A percentile compares a stretch with the other conserved stretches of the same genome.
These are phyloP conservation scores for Anorthoa munda DNA, from an alignment of 2,888 invertebrate species.

Conservation along the genomic window DNA sequence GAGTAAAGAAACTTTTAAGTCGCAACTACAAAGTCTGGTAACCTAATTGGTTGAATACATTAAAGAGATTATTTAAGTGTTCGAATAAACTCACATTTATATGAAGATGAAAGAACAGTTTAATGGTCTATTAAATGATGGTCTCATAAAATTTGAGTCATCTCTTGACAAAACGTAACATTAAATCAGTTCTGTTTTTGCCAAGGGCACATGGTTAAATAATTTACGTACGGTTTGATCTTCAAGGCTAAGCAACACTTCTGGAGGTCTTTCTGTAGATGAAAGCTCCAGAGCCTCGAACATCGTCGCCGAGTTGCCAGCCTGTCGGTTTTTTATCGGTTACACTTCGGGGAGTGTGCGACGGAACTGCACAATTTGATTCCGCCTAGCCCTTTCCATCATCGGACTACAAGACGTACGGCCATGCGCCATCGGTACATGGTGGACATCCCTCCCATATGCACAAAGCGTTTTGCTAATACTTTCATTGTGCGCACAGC, in stretches of 20 bases:
- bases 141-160: conserved; percentile 23
- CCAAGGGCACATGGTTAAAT: background rate
- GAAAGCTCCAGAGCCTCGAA: too few relatives aligned
- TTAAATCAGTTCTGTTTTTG: background rate
- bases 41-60: conserved; percentile 32
- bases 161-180: background rate
- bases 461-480: too few relatives aligned
- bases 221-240: background rate
- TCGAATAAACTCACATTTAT: conserved; percentile 5
- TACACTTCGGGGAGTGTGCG: too few relatives aligned
- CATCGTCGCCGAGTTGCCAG: too few relatives aligned
- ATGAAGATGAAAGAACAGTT: conserved; percentile 40
- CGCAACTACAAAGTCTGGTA: conserved; percentile 37
- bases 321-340: too few relatives aligned
- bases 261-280: background rate
- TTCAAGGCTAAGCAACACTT: background rate
- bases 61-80: conserved; percentile 30
- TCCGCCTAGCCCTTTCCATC: too few relatives aligned
- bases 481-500: too few relatives aligned
- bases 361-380: too few relatives aligned
- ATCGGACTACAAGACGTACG: too few relatives aligned
- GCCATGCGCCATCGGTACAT: too few relatives aligned
- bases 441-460: too few relatives aligned
- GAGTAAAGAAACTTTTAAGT: conserved; percentile 24
- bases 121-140: conserved; percentile 33